Evolutionary conservation across 2,888 invertebrate genomes (phyloP), one percentile per base, ranked within the genome.

Genomic region (Cremastinae sp.): DNA sequence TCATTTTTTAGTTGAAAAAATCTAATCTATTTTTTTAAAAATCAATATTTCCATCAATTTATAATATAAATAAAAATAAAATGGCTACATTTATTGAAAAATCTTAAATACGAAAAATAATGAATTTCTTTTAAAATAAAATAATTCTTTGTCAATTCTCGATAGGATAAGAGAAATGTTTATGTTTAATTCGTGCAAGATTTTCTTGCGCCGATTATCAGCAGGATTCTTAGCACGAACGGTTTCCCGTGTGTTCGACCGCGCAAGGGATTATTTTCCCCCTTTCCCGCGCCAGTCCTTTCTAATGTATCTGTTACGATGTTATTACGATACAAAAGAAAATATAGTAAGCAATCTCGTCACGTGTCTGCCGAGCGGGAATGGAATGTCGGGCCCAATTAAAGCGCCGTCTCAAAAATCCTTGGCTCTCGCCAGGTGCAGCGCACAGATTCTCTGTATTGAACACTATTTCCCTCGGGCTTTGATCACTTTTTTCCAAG

Each of bases 371-470:
- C 70, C 56, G 49, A 43, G 58, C 61, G 34, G 59, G 61, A 74
- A 16, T 36, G 61, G 65, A 74, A 70, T 73, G 74, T 65, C 62
- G 54, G 59, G 65, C 74, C 77, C 77, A 70, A 74, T 77, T 77
- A 77, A 74, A 54, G 34, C 14, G 34, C 64, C 20, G 70, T 45
- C 62, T 65, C 61, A 56, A 66, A 68, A 43, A 53, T 47, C 43
- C 45, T 41, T n/a, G 49, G 51, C 69, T 54, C 34, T 74, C 8
- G 62, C 49, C 74, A 74, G 70, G 74, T 77, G 74, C 70, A 74
- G 53, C 51, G 51, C n/a, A n/a, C n/a, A 45, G 58, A 43, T 36
- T 51, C 54, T 18, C 10, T 49, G 43, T n/a, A 22, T 47, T 34
- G 22, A 34, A 43, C 47, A 68, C 59, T 14, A 45, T 28, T 62